Evolutionary conservation across 1,140 invertebrate species (phyloP).

Genomic region (Trichoplusia ni): DNA sequence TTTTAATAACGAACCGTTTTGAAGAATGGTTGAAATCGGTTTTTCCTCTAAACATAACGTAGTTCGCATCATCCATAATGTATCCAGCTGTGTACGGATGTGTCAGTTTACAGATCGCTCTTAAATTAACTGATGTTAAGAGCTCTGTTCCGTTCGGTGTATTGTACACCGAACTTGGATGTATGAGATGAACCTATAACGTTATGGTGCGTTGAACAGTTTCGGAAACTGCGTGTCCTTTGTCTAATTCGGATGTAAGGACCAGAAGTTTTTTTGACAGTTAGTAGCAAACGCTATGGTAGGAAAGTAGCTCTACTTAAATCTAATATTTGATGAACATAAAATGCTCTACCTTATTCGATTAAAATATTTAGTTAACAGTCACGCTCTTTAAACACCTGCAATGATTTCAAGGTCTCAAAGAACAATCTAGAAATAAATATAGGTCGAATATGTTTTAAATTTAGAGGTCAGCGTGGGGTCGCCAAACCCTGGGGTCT

Average conservation of each 20-base stretch:
- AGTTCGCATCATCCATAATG: background rate
- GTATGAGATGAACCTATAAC: no score
- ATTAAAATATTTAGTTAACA: no score
- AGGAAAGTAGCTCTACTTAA: no score
- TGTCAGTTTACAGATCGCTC: conserved; percentile 20
- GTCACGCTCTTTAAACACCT: background rate
- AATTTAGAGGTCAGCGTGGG: conserved; percentile 19
- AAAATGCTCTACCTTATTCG: no score
- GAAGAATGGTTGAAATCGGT: background rate
- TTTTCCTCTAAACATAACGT: background rate
- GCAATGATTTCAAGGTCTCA: background rate
- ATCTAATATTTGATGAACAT: no score
- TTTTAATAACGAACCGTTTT: no score
- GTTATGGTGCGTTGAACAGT: no score
- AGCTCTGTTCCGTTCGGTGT: conserved; percentile 17
- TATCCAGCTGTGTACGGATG: conserved; percentile 24
- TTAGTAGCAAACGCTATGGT: no score
- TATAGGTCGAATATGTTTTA: conserved; percentile 17
- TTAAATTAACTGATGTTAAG: conserved; percentile 26
- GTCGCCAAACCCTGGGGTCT: conserved; percentile 13
- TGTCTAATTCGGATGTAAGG: no score
- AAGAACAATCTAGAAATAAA: conserved; percentile 11
- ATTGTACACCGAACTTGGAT: background rate
- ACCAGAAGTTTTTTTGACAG: no score
- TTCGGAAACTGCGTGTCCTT: no score